Evolutionary conservation across 2,113 vertebrate genomes (phyloP).

Genomic region (Cebus imitator): DNA sequence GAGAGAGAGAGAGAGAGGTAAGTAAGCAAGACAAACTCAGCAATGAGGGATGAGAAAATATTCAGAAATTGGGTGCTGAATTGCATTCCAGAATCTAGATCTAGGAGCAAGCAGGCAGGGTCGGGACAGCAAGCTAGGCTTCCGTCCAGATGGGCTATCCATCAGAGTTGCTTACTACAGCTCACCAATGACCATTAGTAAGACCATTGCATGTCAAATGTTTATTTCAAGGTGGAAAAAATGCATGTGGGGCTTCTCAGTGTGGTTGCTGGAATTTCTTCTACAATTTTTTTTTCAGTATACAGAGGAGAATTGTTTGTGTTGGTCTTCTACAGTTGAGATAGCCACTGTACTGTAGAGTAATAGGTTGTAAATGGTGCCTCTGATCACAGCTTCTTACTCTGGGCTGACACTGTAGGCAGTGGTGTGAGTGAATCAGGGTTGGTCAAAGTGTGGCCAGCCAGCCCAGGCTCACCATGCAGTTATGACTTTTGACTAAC

Average conservation of each 20-base stretch:
- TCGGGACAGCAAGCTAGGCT: background rate
- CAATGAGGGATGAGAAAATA: background rate
- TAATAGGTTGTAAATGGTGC: too few species aligned
- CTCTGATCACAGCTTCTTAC: background rate
- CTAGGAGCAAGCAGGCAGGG: background rate
- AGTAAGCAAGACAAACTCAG: background rate
- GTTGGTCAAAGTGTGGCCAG: background rate
- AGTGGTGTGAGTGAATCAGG: background rate
- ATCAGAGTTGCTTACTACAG: background rate
- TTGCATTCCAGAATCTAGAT: background rate
- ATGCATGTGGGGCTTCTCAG: background rate
- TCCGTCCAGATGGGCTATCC: background rate
- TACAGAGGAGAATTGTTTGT: background rate
- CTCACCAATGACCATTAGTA: background rate
- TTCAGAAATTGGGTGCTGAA: background rate
- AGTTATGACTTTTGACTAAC: background rate
- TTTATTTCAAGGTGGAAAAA: background rate
- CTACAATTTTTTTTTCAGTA: background rate
- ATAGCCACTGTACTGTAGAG: too few species aligned
- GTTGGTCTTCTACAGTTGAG: background rate
- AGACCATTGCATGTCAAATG: background rate
- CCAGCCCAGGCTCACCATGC: background rate
- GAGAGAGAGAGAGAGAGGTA: background rate
- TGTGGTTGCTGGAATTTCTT: background rate
- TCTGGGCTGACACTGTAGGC: background rate